These are phyloP conservation scores for Eulacestoma nigropectus DNA, from an alignment of 2,113 vertebrate genomes.

Conservation along the genomic window DNA sequence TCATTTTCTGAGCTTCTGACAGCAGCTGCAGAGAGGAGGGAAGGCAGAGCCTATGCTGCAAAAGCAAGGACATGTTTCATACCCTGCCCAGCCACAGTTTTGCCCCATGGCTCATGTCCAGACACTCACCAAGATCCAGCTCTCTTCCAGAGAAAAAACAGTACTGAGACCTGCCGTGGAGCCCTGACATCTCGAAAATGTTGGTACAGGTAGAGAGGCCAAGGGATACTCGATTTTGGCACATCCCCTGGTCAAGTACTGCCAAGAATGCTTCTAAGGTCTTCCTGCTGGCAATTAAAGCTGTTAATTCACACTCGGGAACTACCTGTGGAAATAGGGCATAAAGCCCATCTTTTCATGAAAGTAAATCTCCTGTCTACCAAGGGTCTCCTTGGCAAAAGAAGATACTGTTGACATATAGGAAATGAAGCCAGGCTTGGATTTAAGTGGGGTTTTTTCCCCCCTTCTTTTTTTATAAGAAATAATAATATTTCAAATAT, in stretches of 20 bases:
- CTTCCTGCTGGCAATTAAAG: not conserved
- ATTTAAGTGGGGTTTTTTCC: accelerated
- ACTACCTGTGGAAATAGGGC: not conserved
- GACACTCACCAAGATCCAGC: not conserved
- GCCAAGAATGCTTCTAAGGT: not conserved
- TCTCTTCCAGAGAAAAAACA: not conserved
- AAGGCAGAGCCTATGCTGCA: not conserved
- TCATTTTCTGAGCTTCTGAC: not conserved
- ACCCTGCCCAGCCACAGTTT: not conserved
- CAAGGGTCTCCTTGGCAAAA: not conserved
- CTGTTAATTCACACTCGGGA: not conserved
- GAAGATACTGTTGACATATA: not conserved
- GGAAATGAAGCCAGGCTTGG: not conserved
- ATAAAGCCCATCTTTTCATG: not conserved
- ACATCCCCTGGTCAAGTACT: not conserved
- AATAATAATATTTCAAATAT: not conserved
- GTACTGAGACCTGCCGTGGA: not conserved
- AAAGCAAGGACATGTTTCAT: not conserved
- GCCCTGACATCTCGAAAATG: not conserved
- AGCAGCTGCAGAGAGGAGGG: not conserved
- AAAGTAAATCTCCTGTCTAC: not conserved
- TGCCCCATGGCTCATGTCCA: not conserved
- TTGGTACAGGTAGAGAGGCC: not conserved
- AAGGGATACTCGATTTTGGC: not conserved
- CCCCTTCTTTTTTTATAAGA: not conserved